phyloP scores from a whole-genome alignment of 2,888 invertebrate species.

The Diarsia dahlii region DNA sequence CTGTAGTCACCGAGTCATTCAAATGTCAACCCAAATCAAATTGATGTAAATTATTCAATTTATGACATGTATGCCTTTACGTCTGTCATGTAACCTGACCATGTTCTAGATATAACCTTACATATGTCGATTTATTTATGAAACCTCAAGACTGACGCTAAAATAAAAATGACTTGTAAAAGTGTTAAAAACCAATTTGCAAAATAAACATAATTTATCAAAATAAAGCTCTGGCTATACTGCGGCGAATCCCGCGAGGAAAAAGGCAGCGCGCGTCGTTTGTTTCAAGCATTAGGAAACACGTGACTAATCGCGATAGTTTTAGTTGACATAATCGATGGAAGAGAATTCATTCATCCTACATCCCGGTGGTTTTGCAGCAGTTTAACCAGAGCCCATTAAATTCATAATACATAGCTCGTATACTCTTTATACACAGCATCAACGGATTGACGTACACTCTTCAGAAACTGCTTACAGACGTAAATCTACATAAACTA shows the following conservation, averaged over 20 bases:
- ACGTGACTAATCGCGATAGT: background rate
- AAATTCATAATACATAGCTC: background rate
- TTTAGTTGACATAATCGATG: background rate
- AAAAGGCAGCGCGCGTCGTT: background rate
- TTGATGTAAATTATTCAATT: conserved; percentile 3
- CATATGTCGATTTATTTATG: background rate
- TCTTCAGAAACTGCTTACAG: conserved; percentile 3
- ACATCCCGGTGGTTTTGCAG: background rate
- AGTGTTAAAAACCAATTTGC: too few relatives aligned
- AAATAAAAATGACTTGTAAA: too few relatives aligned
- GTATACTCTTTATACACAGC: background rate
- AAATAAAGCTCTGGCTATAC: background rate
- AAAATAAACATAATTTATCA: too few relatives aligned
- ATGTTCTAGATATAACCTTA: background rate
- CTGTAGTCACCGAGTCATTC: background rate
- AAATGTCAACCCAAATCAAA: conserved; percentile 24
- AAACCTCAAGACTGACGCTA: background rate
- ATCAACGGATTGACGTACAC: background rate
- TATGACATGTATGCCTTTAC: background rate
- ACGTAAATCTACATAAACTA: background rate
- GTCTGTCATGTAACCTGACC: background rate
- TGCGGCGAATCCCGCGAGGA: background rate
- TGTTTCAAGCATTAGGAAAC: background rate
- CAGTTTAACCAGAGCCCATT: background rate
- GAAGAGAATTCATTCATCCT: background rate